A percentile compares a stretch with the other conserved stretches of the same genome.
Conservation (phyloP, 1,140 invertebrate genomes). For the Lordiphosa mommai region DNA sequence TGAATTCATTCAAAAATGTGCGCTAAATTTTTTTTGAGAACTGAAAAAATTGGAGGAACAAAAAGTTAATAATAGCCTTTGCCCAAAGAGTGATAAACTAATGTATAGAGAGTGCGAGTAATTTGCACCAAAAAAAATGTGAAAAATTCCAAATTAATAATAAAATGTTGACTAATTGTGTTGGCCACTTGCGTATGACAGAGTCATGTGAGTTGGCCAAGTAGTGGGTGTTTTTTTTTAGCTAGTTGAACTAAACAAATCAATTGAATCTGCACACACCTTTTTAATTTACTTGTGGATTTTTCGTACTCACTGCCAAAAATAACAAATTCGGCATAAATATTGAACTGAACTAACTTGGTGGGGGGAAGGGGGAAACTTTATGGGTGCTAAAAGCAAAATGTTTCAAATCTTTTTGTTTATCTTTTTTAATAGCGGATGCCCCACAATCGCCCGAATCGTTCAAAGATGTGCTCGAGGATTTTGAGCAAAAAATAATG, state of each 20-base stretch:
- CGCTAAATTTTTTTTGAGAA: background rate
- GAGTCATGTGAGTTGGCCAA: slow-evolving; percentile 30
- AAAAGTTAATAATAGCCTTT: slow-evolving; percentile 35
- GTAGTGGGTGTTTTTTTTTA: no score
- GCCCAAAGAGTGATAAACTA: slow-evolving; percentile 55
- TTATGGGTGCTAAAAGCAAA: slow-evolving; percentile 66
- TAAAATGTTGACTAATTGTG: slow-evolving; percentile 69
- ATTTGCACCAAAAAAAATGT: no score
- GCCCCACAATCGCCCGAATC: slow-evolving; percentile 90
- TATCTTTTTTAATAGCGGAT: slow-evolving; percentile 79
- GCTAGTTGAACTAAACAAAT: slow-evolving; percentile 77
- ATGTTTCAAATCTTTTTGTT: slow-evolving; percentile 18
- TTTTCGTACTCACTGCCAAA: slow-evolving; percentile 64
- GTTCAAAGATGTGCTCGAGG: slow-evolving; percentile 92
- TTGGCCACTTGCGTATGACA: slow-evolving; percentile 17
- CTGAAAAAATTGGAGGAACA: no score
- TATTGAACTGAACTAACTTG: slow-evolving; percentile 30
- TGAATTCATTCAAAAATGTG: no score
- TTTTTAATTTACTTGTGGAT: no score
- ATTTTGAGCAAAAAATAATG: slow-evolving; percentile 94
- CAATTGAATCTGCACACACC: slow-evolving; percentile 66
- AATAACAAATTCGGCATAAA: slow-evolving; percentile 66
- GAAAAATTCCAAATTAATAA: slow-evolving; percentile 51
- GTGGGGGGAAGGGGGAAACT: no score
- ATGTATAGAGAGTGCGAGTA: slow-evolving; percentile 27